Evolutionary conservation across 2,113 vertebrate genomes (phyloP).

Genomic region (Entomyzon cyanotis): DNA sequence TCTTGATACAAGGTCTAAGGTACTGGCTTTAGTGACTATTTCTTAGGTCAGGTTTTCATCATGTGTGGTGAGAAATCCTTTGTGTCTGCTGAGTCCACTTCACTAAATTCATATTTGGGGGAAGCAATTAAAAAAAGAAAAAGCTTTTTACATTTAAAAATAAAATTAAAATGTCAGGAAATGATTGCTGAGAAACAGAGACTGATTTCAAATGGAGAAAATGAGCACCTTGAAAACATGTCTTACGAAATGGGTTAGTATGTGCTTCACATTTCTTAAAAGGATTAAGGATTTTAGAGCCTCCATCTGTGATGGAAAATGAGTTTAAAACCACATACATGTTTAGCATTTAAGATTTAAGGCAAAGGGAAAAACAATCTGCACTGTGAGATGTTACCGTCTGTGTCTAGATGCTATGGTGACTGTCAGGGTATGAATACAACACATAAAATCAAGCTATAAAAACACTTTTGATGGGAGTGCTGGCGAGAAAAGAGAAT

Average conservation of each 20-base stretch:
- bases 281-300: background rate
- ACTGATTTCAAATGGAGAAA: background rate
- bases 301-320: background rate
- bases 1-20: background rate
- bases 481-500: background rate
- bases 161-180: background rate
- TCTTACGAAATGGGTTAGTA: background rate
- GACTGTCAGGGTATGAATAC: background rate
- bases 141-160: background rate
- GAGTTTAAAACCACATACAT: background rate
- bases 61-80: background rate
- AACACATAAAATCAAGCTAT: background rate
- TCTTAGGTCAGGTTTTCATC: background rate
- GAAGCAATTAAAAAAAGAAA: background rate
- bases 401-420: conserved; percentile 8
- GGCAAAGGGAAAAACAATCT: background rate
- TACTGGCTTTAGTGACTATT: background rate
- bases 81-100: background rate
- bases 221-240: background rate
- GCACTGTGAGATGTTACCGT: background rate
- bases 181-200: background rate
- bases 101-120: background rate
- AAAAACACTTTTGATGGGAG: background rate
- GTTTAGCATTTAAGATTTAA: conserved; percentile 28
- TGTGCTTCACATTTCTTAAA: background rate